Evolutionary conservation across 2,797 vertebrate genomes (phyloP), one percentile per base, ranked within the genome.

Genomic region (Neosilurus mollespiculum): DNA sequence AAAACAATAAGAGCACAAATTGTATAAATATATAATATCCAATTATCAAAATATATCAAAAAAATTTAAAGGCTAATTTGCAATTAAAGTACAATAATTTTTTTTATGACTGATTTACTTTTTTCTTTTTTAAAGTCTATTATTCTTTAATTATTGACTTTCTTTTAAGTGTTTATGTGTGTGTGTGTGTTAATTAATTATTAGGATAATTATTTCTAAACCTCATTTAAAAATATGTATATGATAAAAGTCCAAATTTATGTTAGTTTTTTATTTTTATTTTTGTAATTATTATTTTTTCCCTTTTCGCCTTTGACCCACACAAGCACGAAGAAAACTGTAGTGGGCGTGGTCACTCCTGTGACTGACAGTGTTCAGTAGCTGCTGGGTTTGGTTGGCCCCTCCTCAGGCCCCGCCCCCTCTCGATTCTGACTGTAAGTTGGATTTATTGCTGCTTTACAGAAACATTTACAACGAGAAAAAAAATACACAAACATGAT

Each of bases 301-400:
- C 0, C 3, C 5, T 43, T 20, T 78, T 65, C 30, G 24, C 65
- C 77, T 78, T 53, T 78, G 77, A 78, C 59, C 59, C 73, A 59
- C 73, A 34, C 56, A 75, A 51, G 65, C 66, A 81, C 53, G 78
- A 54, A 83, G 69, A 89, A 86, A 87, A 69, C 87, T 88, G 86
- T 87, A 83, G 84, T 87, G 82, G 86, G 84, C 71, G 83, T 88
- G 87, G 87, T 89, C 88, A 86, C 86, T 87, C 79, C 83, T 86
- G 87, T 86, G 88, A 87, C 86, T 87, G 87, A 88, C 86, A 85
- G 86, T 86, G 85, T 89, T 88, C 86, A 85, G 83, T 87, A 86
- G 88, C 88, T 89, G 88, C 88, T 88, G 87, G 87, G 88, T 85
- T 89, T 85, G 83, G 85, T 83, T 78, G 88, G 88, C 85, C 88